Conservation (phyloP, 2,888 invertebrate genomes). For the Spialia ferax region DNA sequence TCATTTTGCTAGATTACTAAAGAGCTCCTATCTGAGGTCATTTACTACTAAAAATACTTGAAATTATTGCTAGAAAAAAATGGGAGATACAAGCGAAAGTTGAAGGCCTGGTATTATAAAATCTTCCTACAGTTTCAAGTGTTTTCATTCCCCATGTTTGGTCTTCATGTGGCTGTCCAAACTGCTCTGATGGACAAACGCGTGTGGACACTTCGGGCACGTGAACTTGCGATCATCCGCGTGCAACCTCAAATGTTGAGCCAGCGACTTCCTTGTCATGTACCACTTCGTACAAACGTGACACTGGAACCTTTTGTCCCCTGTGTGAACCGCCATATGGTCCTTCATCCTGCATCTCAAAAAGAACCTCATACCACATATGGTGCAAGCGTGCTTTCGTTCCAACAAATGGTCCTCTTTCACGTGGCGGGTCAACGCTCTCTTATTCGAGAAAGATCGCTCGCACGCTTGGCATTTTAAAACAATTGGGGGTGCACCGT, state of each 20-base stretch:
- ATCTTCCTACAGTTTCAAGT: neutral
- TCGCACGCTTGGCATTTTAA: slow-evolving; percentile 67
- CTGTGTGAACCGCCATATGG: slow-evolving; percentile 67
- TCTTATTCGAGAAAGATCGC: slow-evolving; percentile 59
- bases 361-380: slow-evolving; percentile 74
- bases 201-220: slow-evolving; percentile 58
- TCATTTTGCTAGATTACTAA: too few species aligned
- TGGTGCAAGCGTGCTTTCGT: slow-evolving; percentile 67
- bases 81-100: too few species aligned
- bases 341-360: slow-evolving; percentile 53
- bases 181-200: slow-evolving; percentile 64
- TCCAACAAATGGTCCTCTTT: slow-evolving; percentile 74
- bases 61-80: too few species aligned
- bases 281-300: slow-evolving; percentile 66
- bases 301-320: slow-evolving; percentile 60
- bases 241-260: slow-evolving; percentile 65
- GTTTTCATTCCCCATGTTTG: slow-evolving; percentile 49
- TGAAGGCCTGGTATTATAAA: too few species aligned
- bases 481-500: slow-evolving; percentile 57
- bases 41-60: too few species aligned
- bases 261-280: slow-evolving; percentile 58
- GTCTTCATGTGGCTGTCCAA: slow-evolving; percentile 71
- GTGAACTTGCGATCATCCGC: slow-evolving; percentile 56
- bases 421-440: slow-evolving; percentile 58
- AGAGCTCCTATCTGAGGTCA: too few species aligned